Percentiles rank a stretch among this genome's conserved stretches.
Evolutionary conservation across 2,113 vertebrate genomes (phyloP).

Genomic region (Mohoua ochrocephala): DNA sequence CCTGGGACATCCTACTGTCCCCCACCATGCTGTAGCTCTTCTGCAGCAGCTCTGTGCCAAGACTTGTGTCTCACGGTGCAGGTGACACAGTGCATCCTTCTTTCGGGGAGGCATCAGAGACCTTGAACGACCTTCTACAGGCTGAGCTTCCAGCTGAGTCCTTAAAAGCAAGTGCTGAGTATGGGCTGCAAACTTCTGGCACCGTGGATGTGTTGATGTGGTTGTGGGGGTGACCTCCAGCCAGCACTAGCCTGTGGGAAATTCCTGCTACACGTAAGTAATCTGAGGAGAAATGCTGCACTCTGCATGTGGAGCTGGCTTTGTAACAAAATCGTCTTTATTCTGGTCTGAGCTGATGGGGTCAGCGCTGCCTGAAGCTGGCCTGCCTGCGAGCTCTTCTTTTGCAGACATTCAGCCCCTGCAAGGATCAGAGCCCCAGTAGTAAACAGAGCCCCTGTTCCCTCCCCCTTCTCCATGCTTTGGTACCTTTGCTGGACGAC

Average conservation of each 20-base stretch:
- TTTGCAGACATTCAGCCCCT: background rate
- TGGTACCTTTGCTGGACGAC: slow-evolving; percentile 26
- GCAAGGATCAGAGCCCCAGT: background rate
- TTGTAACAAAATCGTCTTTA: background rate
- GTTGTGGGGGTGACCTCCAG: background rate
- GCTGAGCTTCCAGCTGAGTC: background rate
- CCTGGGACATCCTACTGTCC: background rate
- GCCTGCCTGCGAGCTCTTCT: background rate
- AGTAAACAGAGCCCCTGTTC: background rate
- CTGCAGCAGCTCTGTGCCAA: background rate
- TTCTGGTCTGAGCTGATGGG: background rate
- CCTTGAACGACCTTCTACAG: background rate
- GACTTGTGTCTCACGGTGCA: background rate
- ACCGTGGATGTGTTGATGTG: background rate
- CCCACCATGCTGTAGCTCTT: background rate
- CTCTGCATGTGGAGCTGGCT: background rate
- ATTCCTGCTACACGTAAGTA: background rate
- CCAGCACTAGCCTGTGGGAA: background rate
- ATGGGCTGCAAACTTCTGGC: background rate
- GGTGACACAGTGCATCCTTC: background rate
- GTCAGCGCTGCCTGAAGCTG: background rate
- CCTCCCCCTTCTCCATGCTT: background rate
- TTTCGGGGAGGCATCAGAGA: background rate
- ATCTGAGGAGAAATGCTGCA: background rate
- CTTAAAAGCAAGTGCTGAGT: background rate